Conservation (phyloP, 2,888 invertebrate species). For the Ypsolopha sequella region DNA sequence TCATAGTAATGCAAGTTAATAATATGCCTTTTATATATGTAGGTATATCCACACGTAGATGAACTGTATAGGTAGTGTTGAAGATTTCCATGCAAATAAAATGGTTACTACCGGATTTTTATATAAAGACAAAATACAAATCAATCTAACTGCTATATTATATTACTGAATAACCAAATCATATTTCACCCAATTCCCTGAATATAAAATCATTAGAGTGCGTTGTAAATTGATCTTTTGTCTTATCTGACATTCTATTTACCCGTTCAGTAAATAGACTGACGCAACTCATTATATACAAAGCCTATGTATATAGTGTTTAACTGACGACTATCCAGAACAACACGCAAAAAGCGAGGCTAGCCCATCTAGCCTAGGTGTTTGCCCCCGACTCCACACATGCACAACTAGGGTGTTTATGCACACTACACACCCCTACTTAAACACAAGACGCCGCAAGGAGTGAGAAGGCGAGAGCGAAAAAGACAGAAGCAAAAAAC, state of each 20-base stretch:
- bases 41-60: too few relatives aligned
- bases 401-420: constrained; percentile 15
- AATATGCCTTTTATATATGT: too few relatives aligned
- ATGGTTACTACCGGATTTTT: too few relatives aligned
- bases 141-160: too few relatives aligned
- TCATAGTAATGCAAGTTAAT: too few relatives aligned
- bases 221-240: neutral
- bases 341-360: constrained; percentile 65
- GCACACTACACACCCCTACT: constrained; percentile 18
- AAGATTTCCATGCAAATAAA: too few relatives aligned
- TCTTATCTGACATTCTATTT: constrained; percentile 46
- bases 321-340: constrained; percentile 56
- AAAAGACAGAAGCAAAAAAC: constrained; percentile 67
- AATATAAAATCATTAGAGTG: too few relatives aligned
- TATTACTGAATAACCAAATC: too few relatives aligned
- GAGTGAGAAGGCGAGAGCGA: constrained; percentile 57
- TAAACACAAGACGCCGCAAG: constrained; percentile 26
- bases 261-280: constrained; percentile 39
- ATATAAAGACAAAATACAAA: too few relatives aligned
- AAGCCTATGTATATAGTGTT: constrained; percentile 24
- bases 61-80: too few relatives aligned
- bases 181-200: too few relatives aligned
- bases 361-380: constrained; percentile 47
- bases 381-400: constrained; percentile 38
- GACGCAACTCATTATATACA: constrained; percentile 62